phyloP scores from a whole-genome alignment of 2,797 vertebrate species.

The Acanthurus lineatus region DNA sequence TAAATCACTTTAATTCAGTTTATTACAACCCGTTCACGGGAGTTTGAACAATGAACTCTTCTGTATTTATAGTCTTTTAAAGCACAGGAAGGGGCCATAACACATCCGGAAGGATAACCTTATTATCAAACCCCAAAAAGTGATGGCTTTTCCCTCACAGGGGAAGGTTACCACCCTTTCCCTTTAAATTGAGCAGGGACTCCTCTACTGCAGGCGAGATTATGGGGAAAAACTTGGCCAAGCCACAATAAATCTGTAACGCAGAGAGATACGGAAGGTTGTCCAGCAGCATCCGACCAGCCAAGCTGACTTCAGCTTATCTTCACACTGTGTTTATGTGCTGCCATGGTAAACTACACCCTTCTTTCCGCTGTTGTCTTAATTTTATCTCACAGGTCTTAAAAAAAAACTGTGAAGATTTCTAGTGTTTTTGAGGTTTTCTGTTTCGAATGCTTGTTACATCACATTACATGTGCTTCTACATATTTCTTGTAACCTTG shows the following conservation, averaged over 20 bases:
- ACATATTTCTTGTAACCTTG: no score
- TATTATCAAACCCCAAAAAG: slow-evolving; percentile 60
- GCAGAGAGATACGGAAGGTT: slow-evolving; percentile 17
- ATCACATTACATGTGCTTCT: no score
- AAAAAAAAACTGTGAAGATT: no score
- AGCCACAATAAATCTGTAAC: slow-evolving; percentile 69
- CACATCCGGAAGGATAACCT: slow-evolving; percentile 50
- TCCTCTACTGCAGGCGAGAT: slow-evolving; percentile 53
- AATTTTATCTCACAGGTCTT: neutral
- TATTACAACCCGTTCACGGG: neutral
- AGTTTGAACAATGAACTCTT: slow-evolving; percentile 27
- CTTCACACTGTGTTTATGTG: neutral
- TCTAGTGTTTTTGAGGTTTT: no score
- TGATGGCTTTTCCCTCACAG: slow-evolving; percentile 56
- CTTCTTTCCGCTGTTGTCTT: neutral
- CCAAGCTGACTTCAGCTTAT: slow-evolving; percentile 62
- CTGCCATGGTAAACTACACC: neutral
- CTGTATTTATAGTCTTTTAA: slow-evolving; percentile 47
- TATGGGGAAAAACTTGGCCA: slow-evolving; percentile 50
- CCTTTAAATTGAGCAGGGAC: slow-evolving; percentile 51
- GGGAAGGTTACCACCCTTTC: slow-evolving; percentile 57
- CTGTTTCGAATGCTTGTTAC: no score
- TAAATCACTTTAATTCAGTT: no score
- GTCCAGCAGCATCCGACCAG: slow-evolving; percentile 17
- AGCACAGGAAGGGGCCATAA: slow-evolving; percentile 25